Base-by-base conservation (phyloP, 2,113 vertebrate genomes). In the Scatophagus argus region DNA sequence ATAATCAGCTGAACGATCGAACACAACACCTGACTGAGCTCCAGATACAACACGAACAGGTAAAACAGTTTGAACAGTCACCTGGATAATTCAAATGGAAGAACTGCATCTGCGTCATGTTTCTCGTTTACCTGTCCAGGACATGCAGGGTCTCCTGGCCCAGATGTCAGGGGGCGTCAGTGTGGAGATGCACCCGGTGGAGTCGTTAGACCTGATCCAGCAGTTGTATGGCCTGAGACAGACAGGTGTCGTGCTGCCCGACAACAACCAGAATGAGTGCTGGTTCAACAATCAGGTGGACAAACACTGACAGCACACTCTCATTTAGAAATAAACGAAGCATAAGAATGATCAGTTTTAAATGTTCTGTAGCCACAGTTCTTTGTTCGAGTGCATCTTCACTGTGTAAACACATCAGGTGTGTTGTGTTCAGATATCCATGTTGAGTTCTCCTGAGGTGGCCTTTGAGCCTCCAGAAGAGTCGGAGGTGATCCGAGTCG, bases 201-300 rank as follows among this genome's bases (percentile, higher is more conserved):
- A 76, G 41, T 52, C 79, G 7, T 61, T 31, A 34, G 62, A 74
- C 32, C 70, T 83, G 51, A 58, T 60, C 10, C 68, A 60, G 49
- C 78, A 86, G 69, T 32, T 88, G 59, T 58, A 84, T 0, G 0
- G 47, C 12, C 16, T 73, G 61, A 83, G 87, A 56, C 41, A 0
- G 43, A 32, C 3, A 0, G 56, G 32, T 4, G 25, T 10, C 19
- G 10, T 2, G 4, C 17, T 59, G 60, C 16, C 74, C 2, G 1
- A 56, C 25, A 27, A 49, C 25, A 74, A 54, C 67, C 72, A 38
- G 25, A 44, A 27, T 0, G 10, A 74, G 6, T 1, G 4, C 62
- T 64, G 52, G 61, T 32, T 56, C 62, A 29, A 66, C 21, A 17
- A 10, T 13, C 67, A 82, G 81, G 88, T 87, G 38, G 0, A 6